Percentiles rank a stretch among this genome's conserved stretches.
Evolutionary conservation across 2,797 vertebrate species (phyloP).

Genomic region (Sebastiscus tertius): DNA sequence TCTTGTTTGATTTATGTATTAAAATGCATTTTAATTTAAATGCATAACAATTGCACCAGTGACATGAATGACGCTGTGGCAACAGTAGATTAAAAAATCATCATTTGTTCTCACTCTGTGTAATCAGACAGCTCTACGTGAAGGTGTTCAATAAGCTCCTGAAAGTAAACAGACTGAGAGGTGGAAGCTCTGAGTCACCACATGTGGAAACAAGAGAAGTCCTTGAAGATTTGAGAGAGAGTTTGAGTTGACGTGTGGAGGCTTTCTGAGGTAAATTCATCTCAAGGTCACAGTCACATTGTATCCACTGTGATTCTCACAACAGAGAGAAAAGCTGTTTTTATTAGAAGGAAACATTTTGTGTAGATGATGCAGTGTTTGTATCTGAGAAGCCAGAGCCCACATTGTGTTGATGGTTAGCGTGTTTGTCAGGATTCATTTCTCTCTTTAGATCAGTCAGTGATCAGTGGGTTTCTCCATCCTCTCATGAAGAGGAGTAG

Average conservation of each 20-base stretch:
- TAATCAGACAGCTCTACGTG: constrained; percentile 12
- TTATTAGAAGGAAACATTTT: not conserved
- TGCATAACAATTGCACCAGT: not conserved
- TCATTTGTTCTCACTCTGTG: not conserved
- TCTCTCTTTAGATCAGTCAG: constrained; percentile 13
- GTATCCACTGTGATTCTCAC: constrained; percentile 4
- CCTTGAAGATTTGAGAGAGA: constrained; percentile 56
- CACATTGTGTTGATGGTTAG: not conserved
- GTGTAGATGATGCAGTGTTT: not conserved
- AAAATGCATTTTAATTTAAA: constrained; percentile 13
- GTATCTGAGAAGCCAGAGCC: not conserved
- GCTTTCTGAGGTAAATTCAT: constrained; percentile 27
- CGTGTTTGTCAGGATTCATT: constrained; percentile 28
- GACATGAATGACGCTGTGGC: not conserved
- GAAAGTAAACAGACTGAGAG: constrained; percentile 38
- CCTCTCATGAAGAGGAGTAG: not conserved
- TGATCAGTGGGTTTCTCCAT: not conserved
- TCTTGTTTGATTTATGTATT: constrained; percentile 25
- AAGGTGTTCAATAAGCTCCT: constrained; percentile 34
- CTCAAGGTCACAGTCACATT: constrained; percentile 65
- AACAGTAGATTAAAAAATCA: not conserved
- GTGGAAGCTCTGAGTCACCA: constrained; percentile 56
- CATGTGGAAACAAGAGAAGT: constrained; percentile 40
- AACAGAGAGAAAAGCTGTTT: constrained; percentile 1
- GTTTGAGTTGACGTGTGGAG: constrained; percentile 39